Conservation (phyloP, 2,888 invertebrate genomes). For the Exephanes ischioxanthus region DNA sequence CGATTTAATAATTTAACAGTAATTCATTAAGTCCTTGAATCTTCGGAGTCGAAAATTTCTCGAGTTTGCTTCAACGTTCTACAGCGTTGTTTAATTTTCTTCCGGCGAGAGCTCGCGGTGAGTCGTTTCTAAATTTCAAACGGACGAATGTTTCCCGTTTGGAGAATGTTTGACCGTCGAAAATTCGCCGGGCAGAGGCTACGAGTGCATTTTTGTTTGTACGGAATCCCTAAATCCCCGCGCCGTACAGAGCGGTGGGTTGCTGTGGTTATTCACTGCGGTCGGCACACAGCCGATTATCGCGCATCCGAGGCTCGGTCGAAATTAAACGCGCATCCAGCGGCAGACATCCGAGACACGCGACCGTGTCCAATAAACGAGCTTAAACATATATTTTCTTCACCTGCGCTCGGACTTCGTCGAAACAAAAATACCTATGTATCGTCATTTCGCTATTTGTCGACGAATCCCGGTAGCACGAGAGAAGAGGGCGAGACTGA, state of each 20-base stretch:
- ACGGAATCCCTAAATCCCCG: constrained; percentile 40
- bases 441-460: neutral
- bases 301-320: constrained; percentile 16
- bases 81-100: no score
- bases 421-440: neutral
- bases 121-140: neutral
- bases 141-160: constrained; percentile 4
- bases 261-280: neutral
- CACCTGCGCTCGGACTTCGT: neutral
- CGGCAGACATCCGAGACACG: neutral
- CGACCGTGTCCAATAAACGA: neutral
- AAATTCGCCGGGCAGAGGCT: constrained; percentile 1
- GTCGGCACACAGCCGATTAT: neutral
- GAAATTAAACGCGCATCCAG: constrained; percentile 14
- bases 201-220: constrained; percentile 36
- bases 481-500: neutral
- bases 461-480: neutral
- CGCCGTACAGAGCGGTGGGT: neutral
- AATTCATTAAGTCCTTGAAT: no score
- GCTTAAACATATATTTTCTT: neutral
- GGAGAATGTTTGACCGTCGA: constrained; percentile 13
- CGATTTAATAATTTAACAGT: no score
- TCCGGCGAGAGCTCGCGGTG: no score
- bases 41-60: no score
- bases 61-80: no score